Conservation (phyloP, 2,113 vertebrate species). For the Ochotona princeps region DNA sequence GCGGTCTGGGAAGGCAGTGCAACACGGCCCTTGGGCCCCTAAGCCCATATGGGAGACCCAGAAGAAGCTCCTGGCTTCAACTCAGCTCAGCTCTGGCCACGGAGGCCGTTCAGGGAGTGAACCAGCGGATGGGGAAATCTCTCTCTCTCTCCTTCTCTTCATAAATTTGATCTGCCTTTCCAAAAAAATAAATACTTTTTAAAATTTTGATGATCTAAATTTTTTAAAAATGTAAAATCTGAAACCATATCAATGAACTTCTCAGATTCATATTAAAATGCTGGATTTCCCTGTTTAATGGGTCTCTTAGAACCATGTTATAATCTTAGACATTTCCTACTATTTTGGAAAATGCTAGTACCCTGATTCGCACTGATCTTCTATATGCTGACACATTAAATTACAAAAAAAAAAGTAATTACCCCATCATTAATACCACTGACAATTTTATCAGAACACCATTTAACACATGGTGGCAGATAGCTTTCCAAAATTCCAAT, state of each 20-base stretch:
- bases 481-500: not conserved
- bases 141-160: no score
- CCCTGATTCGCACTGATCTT: slow-evolving; percentile 1
- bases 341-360: not conserved
- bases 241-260: not conserved
- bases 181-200: no score
- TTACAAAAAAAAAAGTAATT: not conserved
- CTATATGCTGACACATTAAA: not conserved
- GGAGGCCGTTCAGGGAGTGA: no score
- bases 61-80: no score
- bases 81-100: no score
- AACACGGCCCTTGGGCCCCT: no score
- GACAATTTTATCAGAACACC: not conserved
- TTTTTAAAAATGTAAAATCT: not conserved
- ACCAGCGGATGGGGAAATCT: no score
- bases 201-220: no score
- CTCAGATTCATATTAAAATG: not conserved
- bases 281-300: not conserved
- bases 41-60: no score
- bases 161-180: no score
- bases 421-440: not conserved
- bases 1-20: no score
- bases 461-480: not conserved
- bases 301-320: not conserved
- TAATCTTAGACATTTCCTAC: not conserved